Base-by-base conservation (phyloP, 2,888 invertebrate species). In the Rhingia campestris region DNA sequence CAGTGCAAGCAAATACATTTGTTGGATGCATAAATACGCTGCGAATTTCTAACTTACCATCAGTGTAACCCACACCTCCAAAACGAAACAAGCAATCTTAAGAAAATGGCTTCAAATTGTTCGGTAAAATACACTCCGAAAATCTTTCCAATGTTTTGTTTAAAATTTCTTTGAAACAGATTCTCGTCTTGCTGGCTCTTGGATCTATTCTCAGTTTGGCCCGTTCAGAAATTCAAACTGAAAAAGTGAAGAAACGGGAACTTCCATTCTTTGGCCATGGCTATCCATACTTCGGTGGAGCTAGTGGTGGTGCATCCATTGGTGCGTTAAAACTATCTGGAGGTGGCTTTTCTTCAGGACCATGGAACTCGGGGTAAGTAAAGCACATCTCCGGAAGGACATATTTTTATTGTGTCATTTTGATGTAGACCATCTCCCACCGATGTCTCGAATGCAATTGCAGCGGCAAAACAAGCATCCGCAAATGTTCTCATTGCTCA, bases 401-500 rank as follows among this genome's bases (percentile, higher is more conserved):
- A 33, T 14, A n/a, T 4, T 14, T 33, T 14, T 9, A 33, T 5
- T 22, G 9, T 22, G 3, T 4, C 0, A 3, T 0, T 39, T 30
- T 37, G n/a, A 0, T 39, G 12, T 6, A 84, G 86, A 7, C 91
- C 93, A 47, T 93, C 93, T 61, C 94, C 94, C 9, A 93, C 94
- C 0, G 95, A 95, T 86, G 95, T 95, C 33, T 93, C 95, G 0
- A 93, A 94, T 39, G 94, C 95, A 0, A 94, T 96, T 63, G 94
- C 95, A 3, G 94, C 94, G 0, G 96, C 96, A 0, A 95, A 95
- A 87, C 94, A 95, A 84, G 95, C 95, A 0, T 94, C 95, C 0
- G 92, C 93, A 0, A 94, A 94, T 67, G 95, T 96, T 4, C 92
- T 94, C 88, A 92, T 94, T 10, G 95, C 95, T 0, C 95, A 95